phyloP scores from a whole-genome alignment of 2,888 invertebrate genomes.

The Lithophane leautieri region DNA sequence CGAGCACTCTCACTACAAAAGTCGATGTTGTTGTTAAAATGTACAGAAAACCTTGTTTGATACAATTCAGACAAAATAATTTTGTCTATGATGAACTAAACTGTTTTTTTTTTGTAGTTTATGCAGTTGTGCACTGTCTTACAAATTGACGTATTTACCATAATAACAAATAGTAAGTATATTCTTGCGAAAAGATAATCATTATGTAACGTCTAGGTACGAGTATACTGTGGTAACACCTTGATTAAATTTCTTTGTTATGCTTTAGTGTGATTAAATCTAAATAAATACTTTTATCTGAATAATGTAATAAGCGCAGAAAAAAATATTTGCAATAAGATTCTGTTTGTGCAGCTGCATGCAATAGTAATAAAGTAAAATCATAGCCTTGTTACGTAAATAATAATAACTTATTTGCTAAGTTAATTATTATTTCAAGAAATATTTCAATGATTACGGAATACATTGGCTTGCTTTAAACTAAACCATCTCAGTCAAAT shows the following conservation, averaged over 20 bases:
- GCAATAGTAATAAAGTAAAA: not conserved
- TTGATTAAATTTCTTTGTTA: conserved; percentile 39
- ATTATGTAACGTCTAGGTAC: conserved; percentile 31
- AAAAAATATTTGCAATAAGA: not conserved
- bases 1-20: not conserved
- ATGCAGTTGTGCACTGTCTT: not conserved
- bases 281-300: conserved; percentile 12
- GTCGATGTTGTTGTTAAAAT: not conserved
- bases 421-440: not conserved
- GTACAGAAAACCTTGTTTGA: not conserved
- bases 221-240: conserved; percentile 13
- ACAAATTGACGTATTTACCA: conserved; percentile 15
- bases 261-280: conserved; percentile 27
- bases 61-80: not conserved
- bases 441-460: not conserved
- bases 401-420: not conserved
- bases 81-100: not conserved
- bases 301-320: not conserved
- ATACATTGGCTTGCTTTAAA: not conserved
- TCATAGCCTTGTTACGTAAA: not conserved
- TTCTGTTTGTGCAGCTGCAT: not conserved
- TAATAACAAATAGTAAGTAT: not conserved
- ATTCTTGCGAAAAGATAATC: conserved; percentile 20
- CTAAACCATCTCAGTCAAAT: not conserved
- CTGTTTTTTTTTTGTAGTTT: not conserved